Conservation (phyloP, 2,888 invertebrate genomes). For the Agrilus cyanescens region DNA sequence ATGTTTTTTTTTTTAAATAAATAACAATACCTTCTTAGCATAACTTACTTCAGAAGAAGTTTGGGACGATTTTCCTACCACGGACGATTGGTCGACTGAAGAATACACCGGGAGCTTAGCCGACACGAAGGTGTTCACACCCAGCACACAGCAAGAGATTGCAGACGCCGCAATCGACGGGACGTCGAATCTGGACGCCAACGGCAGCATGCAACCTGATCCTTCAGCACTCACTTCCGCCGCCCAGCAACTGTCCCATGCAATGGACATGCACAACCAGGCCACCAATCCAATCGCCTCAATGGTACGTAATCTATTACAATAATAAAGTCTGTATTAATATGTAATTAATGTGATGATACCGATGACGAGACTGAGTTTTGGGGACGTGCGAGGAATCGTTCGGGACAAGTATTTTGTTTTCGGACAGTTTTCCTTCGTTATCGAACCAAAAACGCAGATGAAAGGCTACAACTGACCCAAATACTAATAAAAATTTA, state of each 20-base stretch:
- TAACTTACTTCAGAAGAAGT: slow-evolving; percentile 40
- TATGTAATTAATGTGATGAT: slow-evolving; percentile 19
- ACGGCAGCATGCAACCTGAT: slow-evolving; percentile 5
- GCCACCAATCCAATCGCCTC: no score
- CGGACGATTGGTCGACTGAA: slow-evolving; percentile 56
- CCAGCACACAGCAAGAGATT: slow-evolving; percentile 40
- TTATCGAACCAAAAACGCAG: no score
- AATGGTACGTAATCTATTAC: no score
- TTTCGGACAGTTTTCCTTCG: neutral
- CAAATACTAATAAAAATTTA: neutral
- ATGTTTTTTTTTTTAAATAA: neutral
- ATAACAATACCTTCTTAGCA: slow-evolving; percentile 28
- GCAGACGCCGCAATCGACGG: slow-evolving; percentile 4
- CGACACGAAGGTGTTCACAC: slow-evolving; percentile 87
- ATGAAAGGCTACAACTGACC: neutral
- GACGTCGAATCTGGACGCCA: slow-evolving; percentile 3
- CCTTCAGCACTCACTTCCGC: neutral
- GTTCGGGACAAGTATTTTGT: slow-evolving; percentile 14
- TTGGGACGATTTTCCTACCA: slow-evolving; percentile 54
- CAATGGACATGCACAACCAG: neutral
- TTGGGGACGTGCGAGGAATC: slow-evolving; percentile 2
- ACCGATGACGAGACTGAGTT: slow-evolving; percentile 21
- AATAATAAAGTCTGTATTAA: no score
- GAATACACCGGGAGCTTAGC: slow-evolving; percentile 91
- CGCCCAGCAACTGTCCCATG: neutral